Base-by-base conservation (phyloP, 2,113 vertebrate species). In the Diglossa brunneiventris region DNA sequence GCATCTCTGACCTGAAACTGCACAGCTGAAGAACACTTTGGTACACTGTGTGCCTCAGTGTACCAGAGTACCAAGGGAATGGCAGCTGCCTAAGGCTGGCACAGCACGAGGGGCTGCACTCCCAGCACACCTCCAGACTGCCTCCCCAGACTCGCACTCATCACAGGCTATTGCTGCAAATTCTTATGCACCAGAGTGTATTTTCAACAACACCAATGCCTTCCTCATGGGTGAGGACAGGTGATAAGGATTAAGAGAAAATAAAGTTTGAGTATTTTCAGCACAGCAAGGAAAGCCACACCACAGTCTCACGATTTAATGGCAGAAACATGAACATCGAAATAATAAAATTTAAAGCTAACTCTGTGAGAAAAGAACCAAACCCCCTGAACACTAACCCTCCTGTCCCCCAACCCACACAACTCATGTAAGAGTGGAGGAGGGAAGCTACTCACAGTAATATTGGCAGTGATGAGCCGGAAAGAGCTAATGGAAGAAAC, bases 201-300 rank as follows among this genome's bases (percentile, higher is more conserved):
- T 83, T 41, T 95, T 70, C 78, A 87, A 68, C 49, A 53, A n/a
- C 3, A 6, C 3, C 42, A 67, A 26, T 62, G 63, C 47, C 42
- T 53, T 74, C 55, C 63, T 66, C 58, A 67, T 16, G 22, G 46
- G 77, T 93, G 27, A 84, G 79, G 85, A 97, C 97, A 97, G 97
- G 97, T 97, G 96, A 96, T 78, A 70, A 94, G 96, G 94, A 98
- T 97, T 97, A 97, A 87, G 87, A 69, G 30, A 90, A 93, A 42
- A 93, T 91, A 24, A 63, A 84, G 94, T 96, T 70, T 96, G 77
- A 96, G 31, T 97, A 95, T 95, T 93, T 96, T 96, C 86, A 82
- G 89, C 77, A 50, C 20, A 70, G 87, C 24, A 21, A 89, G 90
- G 94, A 97, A 97, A 97, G 85, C 49, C 89, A 98, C 90, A 95